phyloP scores from a whole-genome alignment of 1,140 invertebrate genomes.

The Brachionus plicatilis region DNA sequence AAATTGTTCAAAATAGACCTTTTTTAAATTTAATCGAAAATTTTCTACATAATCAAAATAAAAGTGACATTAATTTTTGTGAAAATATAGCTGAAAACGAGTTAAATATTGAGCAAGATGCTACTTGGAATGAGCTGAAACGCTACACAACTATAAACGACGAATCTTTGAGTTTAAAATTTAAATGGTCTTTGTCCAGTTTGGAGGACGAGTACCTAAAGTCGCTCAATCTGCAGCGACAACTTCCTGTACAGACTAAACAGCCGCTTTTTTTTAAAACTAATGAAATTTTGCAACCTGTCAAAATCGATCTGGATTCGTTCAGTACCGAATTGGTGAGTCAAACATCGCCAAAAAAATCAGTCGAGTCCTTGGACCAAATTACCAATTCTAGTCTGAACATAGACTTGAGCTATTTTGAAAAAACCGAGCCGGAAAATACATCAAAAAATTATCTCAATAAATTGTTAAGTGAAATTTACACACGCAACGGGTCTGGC shows the following conservation, averaged over 20 bases:
- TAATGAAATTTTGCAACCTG: not conserved
- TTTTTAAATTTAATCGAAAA: not conserved
- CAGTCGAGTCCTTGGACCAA: not conserved
- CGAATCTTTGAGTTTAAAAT: slow-evolving; percentile 17
- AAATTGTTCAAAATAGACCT: not conserved
- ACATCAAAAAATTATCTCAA: slow-evolving; percentile 14
- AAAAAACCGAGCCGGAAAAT: not conserved
- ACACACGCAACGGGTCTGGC: not conserved
- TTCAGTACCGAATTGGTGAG: not conserved
- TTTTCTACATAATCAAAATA: not conserved
- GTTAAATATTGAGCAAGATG: not conserved
- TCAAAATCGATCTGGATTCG: not conserved
- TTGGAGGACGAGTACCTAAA: slow-evolving; percentile 21
- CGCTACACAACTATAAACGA: not conserved
- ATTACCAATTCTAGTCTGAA: not conserved
- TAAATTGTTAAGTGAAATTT: slow-evolving; percentile 12
- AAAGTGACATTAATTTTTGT: not conserved
- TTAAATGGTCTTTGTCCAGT: not conserved
- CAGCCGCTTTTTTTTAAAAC: not conserved
- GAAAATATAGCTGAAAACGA: not conserved
- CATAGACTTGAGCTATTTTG: slow-evolving; percentile 13
- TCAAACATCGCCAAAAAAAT: not conserved
- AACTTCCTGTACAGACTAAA: not conserved
- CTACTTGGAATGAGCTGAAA: not conserved
- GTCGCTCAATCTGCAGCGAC: not conserved